Conservation (phyloP, 2,888 invertebrate species). For the Drosophila incognita region DNA sequence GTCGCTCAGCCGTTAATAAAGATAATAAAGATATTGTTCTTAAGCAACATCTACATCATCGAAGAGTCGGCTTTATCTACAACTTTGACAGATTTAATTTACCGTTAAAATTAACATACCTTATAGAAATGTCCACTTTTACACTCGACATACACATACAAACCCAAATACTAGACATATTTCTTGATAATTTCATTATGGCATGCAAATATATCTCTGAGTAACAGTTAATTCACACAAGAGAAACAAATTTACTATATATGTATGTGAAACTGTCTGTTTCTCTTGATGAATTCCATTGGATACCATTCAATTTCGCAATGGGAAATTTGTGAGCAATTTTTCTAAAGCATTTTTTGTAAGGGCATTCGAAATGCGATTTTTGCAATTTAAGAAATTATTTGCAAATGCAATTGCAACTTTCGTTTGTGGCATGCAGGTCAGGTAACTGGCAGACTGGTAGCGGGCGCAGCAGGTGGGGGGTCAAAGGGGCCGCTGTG, state of each 20-base stretch:
- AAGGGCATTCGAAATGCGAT: constrained; percentile 16
- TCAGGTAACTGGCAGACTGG: constrained; percentile 27
- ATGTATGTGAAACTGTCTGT: not conserved
- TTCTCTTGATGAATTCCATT: not conserved
- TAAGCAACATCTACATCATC: not conserved
- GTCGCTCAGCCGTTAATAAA: not conserved
- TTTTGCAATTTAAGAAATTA: constrained; percentile 2
- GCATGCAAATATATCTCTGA: no score
- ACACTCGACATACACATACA: not conserved
- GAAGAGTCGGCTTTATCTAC: not conserved
- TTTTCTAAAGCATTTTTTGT: not conserved
- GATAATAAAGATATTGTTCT: not conserved
- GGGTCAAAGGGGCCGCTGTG: constrained; percentile 28
- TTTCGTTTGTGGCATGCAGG: constrained; percentile 54
- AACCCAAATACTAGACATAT: not conserved
- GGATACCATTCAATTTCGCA: not conserved
- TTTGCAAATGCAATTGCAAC: constrained; percentile 42
- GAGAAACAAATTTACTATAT: not conserved
- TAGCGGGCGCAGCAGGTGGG: constrained; percentile 1
- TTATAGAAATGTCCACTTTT: not conserved
- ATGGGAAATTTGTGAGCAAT: not conserved
- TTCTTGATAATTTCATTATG: not conserved
- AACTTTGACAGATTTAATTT: not conserved
- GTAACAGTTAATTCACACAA: not conserved
- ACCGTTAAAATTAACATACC: not conserved